phyloP scores from a whole-genome alignment of 2,888 invertebrate species.

The Scaptomyza flava region DNA sequence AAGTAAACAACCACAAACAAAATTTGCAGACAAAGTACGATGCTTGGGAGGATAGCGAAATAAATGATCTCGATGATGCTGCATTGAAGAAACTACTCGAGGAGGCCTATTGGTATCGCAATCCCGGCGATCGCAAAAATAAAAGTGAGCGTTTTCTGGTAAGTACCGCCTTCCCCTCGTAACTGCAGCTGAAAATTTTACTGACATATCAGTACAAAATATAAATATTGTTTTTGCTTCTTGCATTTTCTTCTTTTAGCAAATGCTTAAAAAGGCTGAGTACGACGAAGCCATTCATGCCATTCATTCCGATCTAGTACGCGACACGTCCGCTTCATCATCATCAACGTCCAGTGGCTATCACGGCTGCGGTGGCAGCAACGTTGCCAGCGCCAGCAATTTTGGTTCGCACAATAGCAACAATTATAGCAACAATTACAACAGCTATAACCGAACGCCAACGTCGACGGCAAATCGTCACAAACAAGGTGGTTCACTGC shows the following conservation, averaged over 20 bases:
- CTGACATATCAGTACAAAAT: neutral
- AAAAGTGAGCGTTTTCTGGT: constrained; percentile 94
- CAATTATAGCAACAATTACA: constrained; percentile 25
- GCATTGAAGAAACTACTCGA: constrained; percentile 91
- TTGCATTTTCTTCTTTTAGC: constrained; percentile 84
- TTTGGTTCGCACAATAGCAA: constrained; percentile 34
- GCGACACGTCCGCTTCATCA: constrained; percentile 72
- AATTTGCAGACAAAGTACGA: constrained; percentile 71
- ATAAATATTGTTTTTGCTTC: constrained; percentile 4
- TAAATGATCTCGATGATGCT: constrained; percentile 90
- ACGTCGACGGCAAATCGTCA: constrained; percentile 72
- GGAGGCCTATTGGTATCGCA: constrained; percentile 93
- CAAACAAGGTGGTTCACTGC: constrained; percentile 87
- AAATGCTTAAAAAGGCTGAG: constrained; percentile 91
- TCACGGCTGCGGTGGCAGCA: constrained; percentile 51
- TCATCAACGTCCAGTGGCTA: constrained; percentile 73
- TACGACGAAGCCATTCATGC: constrained; percentile 87
- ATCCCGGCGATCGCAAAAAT: constrained; percentile 93
- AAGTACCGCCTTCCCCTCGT: constrained; percentile 45
- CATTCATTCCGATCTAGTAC: constrained; percentile 80
- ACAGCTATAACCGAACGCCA: constrained; percentile 62
- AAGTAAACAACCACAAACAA: neutral
- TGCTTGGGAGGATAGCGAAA: constrained; percentile 80
- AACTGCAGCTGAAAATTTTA: neutral
- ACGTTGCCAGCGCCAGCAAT: constrained; percentile 28